A percentile compares a stretch with the other conserved stretches of the same genome.
These are phyloP conservation scores for Listrodromus nycthemerus DNA, from an alignment of 2,888 invertebrate genomes.

Conservation along the genomic window DNA sequence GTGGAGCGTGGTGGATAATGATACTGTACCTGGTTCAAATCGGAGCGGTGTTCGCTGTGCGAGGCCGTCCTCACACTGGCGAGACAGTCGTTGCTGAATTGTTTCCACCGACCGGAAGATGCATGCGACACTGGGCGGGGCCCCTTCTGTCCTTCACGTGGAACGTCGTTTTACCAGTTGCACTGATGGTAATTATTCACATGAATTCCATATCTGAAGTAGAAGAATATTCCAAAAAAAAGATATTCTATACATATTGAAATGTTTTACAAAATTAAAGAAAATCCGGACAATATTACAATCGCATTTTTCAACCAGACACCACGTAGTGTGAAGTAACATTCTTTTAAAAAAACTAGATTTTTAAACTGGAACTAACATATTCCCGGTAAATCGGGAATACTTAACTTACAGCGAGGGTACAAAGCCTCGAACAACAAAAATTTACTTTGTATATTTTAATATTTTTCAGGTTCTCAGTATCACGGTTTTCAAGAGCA, in stretches of 20 bases:
- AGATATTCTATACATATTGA: not conserved
- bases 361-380: too few relatives aligned
- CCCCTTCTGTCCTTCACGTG: constrained; percentile 93
- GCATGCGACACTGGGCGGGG: constrained; percentile 87
- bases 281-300: too few relatives aligned
- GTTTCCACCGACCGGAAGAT: constrained; percentile 85
- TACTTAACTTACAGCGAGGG: too few relatives aligned
- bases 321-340: too few relatives aligned
- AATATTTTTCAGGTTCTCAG: constrained; percentile 86
- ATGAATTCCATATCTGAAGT: not conserved
- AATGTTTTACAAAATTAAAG: not conserved
- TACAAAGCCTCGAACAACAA: too few relatives aligned
- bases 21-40: constrained; percentile 91
- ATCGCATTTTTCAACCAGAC: too few relatives aligned
- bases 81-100: constrained; percentile 89
- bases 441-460: not conserved
- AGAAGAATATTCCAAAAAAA: not conserved
- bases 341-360: too few relatives aligned
- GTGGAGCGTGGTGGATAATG: constrained; percentile 95
- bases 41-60: constrained; percentile 93
- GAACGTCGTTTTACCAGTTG: constrained; percentile 94
- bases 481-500: constrained; percentile 90
- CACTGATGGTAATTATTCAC: constrained; percentile 88
- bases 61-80: constrained; percentile 94
- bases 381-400: too few relatives aligned